Percentiles rank a stretch among this genome's conserved stretches.
Evolutionary conservation across 1,140 invertebrate genomes (phyloP).

Genomic region (Euura lappo): DNA sequence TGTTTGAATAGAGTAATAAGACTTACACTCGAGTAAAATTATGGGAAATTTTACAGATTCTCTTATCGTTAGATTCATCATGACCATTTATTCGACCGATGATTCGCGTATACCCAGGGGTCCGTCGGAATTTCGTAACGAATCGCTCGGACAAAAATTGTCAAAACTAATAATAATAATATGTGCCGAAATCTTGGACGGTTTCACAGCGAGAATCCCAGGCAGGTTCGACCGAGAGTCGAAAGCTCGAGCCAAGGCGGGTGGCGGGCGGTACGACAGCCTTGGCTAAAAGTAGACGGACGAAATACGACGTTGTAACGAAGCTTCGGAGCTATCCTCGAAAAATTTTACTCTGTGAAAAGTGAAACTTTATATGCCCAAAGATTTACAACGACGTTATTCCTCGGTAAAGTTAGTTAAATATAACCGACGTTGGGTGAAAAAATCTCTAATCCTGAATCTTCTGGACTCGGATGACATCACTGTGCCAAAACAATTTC

Average conservation of each 20-base stretch:
- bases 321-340: slow-evolving; percentile 3
- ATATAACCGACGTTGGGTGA: background rate
- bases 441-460: slow-evolving; percentile 4
- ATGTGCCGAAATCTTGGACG: background rate
- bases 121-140: too few relatives aligned
- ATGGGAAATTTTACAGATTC: too few relatives aligned
- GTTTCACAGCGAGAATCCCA: slow-evolving; percentile 31
- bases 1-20: slow-evolving; percentile 36
- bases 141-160: too few relatives aligned
- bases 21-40: slow-evolving; percentile 8
- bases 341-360: background rate
- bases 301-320: slow-evolving; percentile 27
- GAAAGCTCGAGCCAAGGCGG: background rate
- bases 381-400: background rate
- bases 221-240: slow-evolving; percentile 25
- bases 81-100: too few relatives aligned
- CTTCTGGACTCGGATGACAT: background rate
- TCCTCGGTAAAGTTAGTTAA: background rate
- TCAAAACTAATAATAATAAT: too few relatives aligned
- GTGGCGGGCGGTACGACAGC: slow-evolving; percentile 25
- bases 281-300: slow-evolving; percentile 60
- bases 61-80: too few relatives aligned
- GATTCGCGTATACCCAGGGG: too few relatives aligned
- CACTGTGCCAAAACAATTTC: background rate
- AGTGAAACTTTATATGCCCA: background rate